Evolutionary conservation across 1,140 invertebrate genomes (phyloP), one percentile per base, ranked within the genome.

Genomic region (Platyscapa corneri): DNA sequence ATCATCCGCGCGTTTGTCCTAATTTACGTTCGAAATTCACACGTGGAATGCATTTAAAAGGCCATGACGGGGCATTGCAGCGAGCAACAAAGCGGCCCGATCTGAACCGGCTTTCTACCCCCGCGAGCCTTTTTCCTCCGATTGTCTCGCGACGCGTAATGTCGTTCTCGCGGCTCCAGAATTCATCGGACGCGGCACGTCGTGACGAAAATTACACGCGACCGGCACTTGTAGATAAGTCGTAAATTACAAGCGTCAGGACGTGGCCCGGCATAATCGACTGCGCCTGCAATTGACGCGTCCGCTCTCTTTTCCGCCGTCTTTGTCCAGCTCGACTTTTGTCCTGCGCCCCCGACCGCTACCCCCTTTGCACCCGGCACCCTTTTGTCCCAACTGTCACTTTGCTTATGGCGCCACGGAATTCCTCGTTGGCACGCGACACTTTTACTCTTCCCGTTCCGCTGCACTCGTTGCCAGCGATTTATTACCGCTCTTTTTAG

Each of bases 1-100:
- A 78, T 78, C n/a, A 60, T 60, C 56, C 10, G 56, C n/a, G 30
- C 49, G 76, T 14, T n/a, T 6, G 32, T 60, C 30, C 76, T 78
- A 53, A 53, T 60, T 60, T 37, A 78, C 76, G 46, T 34, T 60
- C 46, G 27, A 18, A 27, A 65, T 42, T 32, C 42, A 76, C 70
- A 77, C 86, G 87, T 77, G 32, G 79, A 72, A 53, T 70, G 64
- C 80, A 53, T 72, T 70, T 72, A 82, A 82, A 82, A 72, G 30
- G 65, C 67, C 32, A 32, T 0, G 65, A 39, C 34, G n/a, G 27
- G 37, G 30, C 78, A 34, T 27, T 12, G 37, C 0, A 42, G 0
- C 18, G 65, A 20, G 12, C 72, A 46, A 75, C 72, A 75, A 75
- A 53, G 49, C 75, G n/a, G 5, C 46, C 2, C 37, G n/a, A n/a